These are phyloP conservation scores for Gallinago jamesoni DNA, from an alignment of 2,113 vertebrate species.

Conservation along the genomic window DNA sequence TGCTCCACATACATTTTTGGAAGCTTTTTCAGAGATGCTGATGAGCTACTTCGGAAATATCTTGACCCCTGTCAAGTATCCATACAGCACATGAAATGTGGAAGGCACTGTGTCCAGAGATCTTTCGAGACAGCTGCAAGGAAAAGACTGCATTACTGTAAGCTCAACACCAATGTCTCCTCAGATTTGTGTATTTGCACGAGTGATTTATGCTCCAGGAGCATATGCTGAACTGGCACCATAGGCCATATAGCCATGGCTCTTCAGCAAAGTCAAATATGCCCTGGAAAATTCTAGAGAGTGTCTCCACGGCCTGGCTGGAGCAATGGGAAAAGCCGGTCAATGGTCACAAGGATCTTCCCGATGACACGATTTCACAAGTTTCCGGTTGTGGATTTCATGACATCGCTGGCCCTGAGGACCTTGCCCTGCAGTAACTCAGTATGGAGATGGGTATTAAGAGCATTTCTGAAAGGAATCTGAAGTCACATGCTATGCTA, in stretches of 20 bases:
- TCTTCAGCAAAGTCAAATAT: not conserved
- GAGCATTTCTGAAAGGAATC: not conserved
- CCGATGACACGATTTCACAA: rapidly evolving
- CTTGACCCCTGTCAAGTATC: not conserved
- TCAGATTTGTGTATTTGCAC: not conserved
- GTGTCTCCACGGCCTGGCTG: not conserved
- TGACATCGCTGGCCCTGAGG: not conserved
- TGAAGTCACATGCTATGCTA: not conserved
- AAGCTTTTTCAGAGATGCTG: not conserved
- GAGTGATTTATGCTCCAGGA: not conserved
- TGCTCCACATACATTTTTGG: not conserved
- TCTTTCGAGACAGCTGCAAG: slow-evolving; percentile 30
- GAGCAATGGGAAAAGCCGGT: not conserved
- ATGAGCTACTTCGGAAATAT: not conserved
- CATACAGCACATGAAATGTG: not conserved
- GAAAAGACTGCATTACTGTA: slow-evolving; percentile 10
- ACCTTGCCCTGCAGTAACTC: not conserved
- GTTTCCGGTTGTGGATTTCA: not conserved
- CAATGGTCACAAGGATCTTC: not conserved
- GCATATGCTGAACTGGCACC: not conserved
- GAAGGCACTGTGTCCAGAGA: not conserved
- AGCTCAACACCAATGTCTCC: not conserved
- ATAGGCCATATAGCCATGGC: not conserved
- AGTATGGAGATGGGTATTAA: not conserved
- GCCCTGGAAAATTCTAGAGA: not conserved